Evolutionary conservation across 2,888 invertebrate genomes (phyloP).

Genomic region (Sclerodermus sp.): DNA sequence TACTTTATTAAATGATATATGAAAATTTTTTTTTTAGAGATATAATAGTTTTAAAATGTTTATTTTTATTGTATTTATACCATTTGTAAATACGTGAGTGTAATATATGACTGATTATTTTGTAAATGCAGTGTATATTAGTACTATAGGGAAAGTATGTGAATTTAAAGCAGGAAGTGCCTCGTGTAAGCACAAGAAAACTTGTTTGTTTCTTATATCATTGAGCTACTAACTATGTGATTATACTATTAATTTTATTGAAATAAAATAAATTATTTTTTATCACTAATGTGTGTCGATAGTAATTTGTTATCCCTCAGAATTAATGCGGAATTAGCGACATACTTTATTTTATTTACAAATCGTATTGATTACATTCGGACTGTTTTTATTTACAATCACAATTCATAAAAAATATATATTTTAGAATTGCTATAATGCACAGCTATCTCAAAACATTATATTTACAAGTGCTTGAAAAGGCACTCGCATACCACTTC

Average conservation of each 20-base stretch:
- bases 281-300: too few relatives aligned
- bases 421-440: constrained; percentile 18
- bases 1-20: too few relatives aligned
- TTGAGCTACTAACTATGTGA: too few relatives aligned
- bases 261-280: too few relatives aligned
- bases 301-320: too few relatives aligned
- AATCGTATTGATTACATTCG: constrained; percentile 36
- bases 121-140: constrained; percentile 1
- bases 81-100: constrained; percentile 15
- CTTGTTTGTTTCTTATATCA: too few relatives aligned
- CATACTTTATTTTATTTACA: constrained; percentile 38
- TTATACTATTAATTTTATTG: too few relatives aligned
- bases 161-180: too few relatives aligned
- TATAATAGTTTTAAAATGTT: too few relatives aligned
- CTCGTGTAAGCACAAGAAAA: too few relatives aligned
- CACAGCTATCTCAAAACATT: constrained; percentile 15
- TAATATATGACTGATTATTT: constrained; percentile 6
- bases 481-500: constrained; percentile 23
- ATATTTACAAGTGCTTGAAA: constrained; percentile 31
- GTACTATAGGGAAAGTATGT: too few relatives aligned
- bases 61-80: background rate
- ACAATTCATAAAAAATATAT: constrained; percentile 37
- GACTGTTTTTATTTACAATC: constrained; percentile 24
- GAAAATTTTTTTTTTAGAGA: too few relatives aligned
- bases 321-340: background rate